A percentile compares a stretch with the other conserved stretches of the same genome.
Evolutionary conservation across 2,113 vertebrate genomes (phyloP).

Genomic region (Bubalus kerabau): DNA sequence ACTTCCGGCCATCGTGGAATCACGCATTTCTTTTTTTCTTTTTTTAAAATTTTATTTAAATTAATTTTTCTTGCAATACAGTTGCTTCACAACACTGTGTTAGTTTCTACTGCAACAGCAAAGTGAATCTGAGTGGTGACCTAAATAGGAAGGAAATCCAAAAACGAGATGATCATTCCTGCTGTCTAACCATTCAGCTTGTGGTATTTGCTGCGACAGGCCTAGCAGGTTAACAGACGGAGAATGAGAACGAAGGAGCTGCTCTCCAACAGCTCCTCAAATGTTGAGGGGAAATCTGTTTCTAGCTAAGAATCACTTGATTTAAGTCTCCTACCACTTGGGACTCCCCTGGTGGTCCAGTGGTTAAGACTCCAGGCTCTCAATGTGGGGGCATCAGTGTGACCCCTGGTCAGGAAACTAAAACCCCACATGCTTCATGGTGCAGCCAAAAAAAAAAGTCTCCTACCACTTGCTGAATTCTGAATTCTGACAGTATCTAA

Average conservation of each 20-base stretch:
- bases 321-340: not conserved
- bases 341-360: not conserved
- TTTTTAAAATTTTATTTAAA: not conserved
- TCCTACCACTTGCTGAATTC: not conserved
- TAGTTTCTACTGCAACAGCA: not conserved
- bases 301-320: not conserved
- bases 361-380: not conserved
- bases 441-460: not conserved
- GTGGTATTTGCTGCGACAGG: not conserved
- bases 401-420: not conserved
- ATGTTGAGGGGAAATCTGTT: not conserved
- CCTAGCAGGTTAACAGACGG: not conserved
- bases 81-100: not conserved
- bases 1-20: not conserved
- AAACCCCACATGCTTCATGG: not conserved
- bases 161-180: not conserved
- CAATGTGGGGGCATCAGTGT: not conserved
- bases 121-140: not conserved
- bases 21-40: not conserved
- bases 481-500: not conserved
- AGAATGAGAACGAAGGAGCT: not conserved
- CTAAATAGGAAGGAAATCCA: not conserved
- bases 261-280: not conserved
- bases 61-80: not conserved
- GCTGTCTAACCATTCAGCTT: not conserved